These are phyloP conservation scores for Drosophila demipolita DNA, from an alignment of 2,888 invertebrate genomes.

Conservation along the genomic window DNA sequence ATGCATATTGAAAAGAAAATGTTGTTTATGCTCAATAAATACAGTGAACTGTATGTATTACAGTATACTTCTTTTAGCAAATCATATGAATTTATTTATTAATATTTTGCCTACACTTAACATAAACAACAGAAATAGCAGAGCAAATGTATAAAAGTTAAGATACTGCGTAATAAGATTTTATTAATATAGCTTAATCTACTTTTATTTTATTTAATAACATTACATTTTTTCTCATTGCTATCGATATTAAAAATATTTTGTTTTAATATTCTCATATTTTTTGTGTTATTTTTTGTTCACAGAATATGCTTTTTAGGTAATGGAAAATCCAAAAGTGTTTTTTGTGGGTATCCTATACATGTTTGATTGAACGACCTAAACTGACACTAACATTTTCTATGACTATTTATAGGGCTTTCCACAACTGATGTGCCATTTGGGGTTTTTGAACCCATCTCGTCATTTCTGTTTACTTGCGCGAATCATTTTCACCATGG, in stretches of 20 bases:
- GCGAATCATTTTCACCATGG: slow-evolving; percentile 43
- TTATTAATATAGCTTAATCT: too few species aligned
- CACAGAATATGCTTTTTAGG: not conserved
- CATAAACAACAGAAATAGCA: slow-evolving; percentile 18
- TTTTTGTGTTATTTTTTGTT: not conserved
- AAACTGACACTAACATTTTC: not conserved
- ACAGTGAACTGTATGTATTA: not conserved
- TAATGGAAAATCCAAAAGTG: not conserved
- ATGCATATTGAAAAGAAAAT: not conserved
- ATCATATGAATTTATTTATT: slow-evolving; percentile 41
- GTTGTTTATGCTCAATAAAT: not conserved
- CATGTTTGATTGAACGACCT: not conserved
- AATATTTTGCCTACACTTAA: slow-evolving; percentile 44
- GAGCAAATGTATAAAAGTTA: not conserved
- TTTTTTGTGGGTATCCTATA: not conserved
- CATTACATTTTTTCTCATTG: not conserved
- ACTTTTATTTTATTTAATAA: not conserved
- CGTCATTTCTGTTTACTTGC: slow-evolving; percentile 39
- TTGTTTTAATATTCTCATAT: too few species aligned
- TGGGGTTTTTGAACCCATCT: slow-evolving; percentile 28
- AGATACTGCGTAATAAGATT: slow-evolving; percentile 19
- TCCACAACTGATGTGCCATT: slow-evolving; percentile 22
- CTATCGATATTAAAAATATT: not conserved
- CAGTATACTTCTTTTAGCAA: not conserved
- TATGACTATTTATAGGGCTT: slow-evolving; percentile 24